phyloP scores from a whole-genome alignment of 2,888 invertebrate genomes.

The Blastobasis lacticolella region DNA sequence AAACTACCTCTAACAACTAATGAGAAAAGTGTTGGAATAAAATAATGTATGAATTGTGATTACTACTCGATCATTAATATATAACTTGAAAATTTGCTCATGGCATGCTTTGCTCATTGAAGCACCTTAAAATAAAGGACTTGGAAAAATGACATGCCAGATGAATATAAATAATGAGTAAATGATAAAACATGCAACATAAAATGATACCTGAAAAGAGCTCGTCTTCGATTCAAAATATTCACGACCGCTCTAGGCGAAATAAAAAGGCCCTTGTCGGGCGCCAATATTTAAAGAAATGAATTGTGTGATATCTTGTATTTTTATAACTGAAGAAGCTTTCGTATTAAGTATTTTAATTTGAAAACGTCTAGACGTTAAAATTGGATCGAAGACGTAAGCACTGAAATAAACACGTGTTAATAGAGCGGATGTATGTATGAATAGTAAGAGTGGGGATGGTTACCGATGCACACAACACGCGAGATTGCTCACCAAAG shows the following conservation, averaged over 20 bases:
- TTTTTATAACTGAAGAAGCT: neutral
- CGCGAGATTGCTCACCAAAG: conserved; percentile 96
- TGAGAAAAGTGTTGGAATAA: neutral
- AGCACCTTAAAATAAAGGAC: conserved; percentile 6
- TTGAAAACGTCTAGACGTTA: neutral
- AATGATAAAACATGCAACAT: conserved; percentile 59
- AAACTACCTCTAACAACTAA: neutral
- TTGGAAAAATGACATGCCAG: conserved; percentile 31
- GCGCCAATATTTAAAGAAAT: conserved; percentile 10
- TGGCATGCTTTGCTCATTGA: conserved; percentile 5
- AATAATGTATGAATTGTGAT: neutral
- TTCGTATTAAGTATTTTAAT: neutral
- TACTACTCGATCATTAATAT: neutral
- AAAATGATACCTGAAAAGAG: conserved; percentile 45
- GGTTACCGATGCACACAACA: conserved; percentile 96
- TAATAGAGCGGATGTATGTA: conserved; percentile 65
- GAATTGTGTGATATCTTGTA: neutral
- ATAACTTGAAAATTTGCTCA: too few relatives aligned
- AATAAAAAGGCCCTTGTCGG: conserved; percentile 5
- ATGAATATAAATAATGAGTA: conserved; percentile 22
- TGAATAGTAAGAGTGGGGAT: conserved; percentile 83
- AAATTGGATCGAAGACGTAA: conserved; percentile 42
- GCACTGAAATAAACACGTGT: conserved; percentile 54
- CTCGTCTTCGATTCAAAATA: conserved; percentile 39
- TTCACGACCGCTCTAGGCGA: neutral